Evolutionary conservation across 2,888 invertebrate genomes (phyloP).

Genomic region (Brachyopa scutellaris): DNA sequence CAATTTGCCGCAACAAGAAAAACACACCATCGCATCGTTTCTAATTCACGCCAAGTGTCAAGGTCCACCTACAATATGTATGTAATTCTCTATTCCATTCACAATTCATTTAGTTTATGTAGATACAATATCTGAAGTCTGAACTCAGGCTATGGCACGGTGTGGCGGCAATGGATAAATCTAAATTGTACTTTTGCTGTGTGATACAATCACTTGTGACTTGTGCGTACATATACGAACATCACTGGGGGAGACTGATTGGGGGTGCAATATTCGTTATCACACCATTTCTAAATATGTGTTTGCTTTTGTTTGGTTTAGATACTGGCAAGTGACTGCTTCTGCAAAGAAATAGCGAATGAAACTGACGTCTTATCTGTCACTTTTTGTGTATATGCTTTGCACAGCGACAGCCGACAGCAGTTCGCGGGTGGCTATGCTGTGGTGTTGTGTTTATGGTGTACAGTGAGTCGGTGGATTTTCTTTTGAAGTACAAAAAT

Average conservation of each 20-base stretch:
- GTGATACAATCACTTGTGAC: too few species aligned
- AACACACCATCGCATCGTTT: slow-evolving; percentile 21
- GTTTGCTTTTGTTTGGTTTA: slow-evolving; percentile 9
- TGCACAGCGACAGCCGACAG: too few species aligned
- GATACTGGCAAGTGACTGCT: background rate
- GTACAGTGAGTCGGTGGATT: slow-evolving; percentile 49
- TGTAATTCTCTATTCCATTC: slow-evolving; percentile 61
- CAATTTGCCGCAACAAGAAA: slow-evolving; percentile 29
- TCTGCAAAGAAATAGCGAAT: background rate
- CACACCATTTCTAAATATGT: background rate
- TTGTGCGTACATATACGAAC: background rate
- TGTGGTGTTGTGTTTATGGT: slow-evolving; percentile 12
- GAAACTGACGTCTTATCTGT: slow-evolving; percentile 46
- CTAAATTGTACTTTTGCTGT: too few species aligned
- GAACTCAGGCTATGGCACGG: slow-evolving; percentile 7
- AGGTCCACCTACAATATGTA: slow-evolving; percentile 44
- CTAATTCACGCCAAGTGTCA: slow-evolving; percentile 62
- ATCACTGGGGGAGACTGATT: background rate
- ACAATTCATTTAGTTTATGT: slow-evolving; percentile 59
- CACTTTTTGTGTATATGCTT: too few species aligned
- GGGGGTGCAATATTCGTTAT: background rate
- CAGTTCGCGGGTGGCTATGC: too few species aligned
- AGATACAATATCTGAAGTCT: slow-evolving; percentile 60
- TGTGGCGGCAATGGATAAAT: slow-evolving; percentile 5
- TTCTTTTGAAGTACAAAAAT: too few species aligned